These are phyloP conservation scores for Stomorhina lunata DNA, from an alignment of 2,888 invertebrate species.

Conservation along the genomic window DNA sequence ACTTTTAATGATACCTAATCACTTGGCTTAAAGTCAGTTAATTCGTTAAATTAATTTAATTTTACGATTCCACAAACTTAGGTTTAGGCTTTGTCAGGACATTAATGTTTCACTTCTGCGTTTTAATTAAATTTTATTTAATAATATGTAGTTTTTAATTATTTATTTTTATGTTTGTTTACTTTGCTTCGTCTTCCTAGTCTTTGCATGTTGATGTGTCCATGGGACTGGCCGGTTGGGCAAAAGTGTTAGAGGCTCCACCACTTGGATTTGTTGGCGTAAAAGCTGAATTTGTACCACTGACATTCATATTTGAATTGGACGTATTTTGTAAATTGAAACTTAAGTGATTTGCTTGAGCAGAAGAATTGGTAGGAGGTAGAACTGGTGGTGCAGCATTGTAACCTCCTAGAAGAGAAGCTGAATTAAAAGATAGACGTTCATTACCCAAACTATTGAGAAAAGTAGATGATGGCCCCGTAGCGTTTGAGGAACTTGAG, in stretches of 20 bases:
- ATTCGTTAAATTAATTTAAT: no score
- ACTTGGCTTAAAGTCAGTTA: no score
- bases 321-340: constrained; percentile 69
- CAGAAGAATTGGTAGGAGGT: constrained; percentile 65
- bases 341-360: constrained; percentile 65
- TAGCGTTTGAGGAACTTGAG: constrained; percentile 60
- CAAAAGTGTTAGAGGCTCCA: constrained; percentile 74
- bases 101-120: no score
- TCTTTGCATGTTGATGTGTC: constrained; percentile 85
- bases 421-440: constrained; percentile 68
- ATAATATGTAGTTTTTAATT: neutral
- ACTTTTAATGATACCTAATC: no score
- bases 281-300: constrained; percentile 77
- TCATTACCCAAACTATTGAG: constrained; percentile 69
- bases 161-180: constrained; percentile 1
- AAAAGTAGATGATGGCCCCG: constrained; percentile 46
- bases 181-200: constrained; percentile 73
- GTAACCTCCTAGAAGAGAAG: constrained; percentile 66
- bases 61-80: no score
- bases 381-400: constrained; percentile 52
- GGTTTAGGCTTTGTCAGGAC: no score
- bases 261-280: constrained; percentile 76
- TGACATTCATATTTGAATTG: constrained; percentile 75
- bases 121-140: neutral
- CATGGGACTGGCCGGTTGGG: constrained; percentile 87